Percentiles rank a stretch among this genome's conserved stretches.
Conservation (phyloP, 2,888 invertebrate genomes). For the Saturnia pavonia region DNA sequence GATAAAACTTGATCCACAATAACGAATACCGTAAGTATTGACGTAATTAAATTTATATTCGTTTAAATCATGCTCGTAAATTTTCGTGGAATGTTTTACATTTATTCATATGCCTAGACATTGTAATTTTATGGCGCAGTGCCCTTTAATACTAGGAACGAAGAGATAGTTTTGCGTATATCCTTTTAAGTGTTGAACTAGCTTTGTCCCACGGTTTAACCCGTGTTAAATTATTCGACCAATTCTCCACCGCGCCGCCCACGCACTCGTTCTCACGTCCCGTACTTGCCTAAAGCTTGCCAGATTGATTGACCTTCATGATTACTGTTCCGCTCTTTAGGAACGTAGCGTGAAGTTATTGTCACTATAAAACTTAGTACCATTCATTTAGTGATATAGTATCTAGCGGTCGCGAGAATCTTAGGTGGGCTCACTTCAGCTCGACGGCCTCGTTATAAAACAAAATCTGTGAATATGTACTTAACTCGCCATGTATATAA, state of each 20-base stretch:
- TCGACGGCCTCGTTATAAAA: slow-evolving; percentile 39
- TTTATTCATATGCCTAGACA: slow-evolving; percentile 12
- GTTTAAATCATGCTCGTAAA: slow-evolving; percentile 42
- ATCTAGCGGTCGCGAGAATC: slow-evolving; percentile 47
- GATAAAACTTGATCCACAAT: slow-evolving; percentile 32
- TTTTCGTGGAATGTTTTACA: slow-evolving; percentile 24
- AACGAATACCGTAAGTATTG: slow-evolving; percentile 26
- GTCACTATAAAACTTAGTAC: slow-evolving; percentile 50
- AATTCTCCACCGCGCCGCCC: too few relatives aligned
- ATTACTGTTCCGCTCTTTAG: too few relatives aligned
- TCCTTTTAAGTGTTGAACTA: neutral
- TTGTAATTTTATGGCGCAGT: slow-evolving; percentile 60
- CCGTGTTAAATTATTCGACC: too few relatives aligned
- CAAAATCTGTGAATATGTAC: slow-evolving; percentile 44
- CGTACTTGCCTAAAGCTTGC: too few relatives aligned
- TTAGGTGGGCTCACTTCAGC: slow-evolving; percentile 65
- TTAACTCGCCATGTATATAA: slow-evolving; percentile 48
- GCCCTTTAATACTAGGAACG: slow-evolving; percentile 39
- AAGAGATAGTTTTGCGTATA: neutral
- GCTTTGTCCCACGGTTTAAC: too few relatives aligned
- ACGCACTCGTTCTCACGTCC: too few relatives aligned
- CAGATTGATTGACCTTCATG: too few relatives aligned
- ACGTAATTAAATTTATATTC: slow-evolving; percentile 39
- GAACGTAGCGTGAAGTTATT: slow-evolving; percentile 17
- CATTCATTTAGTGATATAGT: slow-evolving; percentile 49